These are phyloP conservation scores for Martes martes DNA, from an alignment of 2,113 vertebrate species.

Conservation along the genomic window DNA sequence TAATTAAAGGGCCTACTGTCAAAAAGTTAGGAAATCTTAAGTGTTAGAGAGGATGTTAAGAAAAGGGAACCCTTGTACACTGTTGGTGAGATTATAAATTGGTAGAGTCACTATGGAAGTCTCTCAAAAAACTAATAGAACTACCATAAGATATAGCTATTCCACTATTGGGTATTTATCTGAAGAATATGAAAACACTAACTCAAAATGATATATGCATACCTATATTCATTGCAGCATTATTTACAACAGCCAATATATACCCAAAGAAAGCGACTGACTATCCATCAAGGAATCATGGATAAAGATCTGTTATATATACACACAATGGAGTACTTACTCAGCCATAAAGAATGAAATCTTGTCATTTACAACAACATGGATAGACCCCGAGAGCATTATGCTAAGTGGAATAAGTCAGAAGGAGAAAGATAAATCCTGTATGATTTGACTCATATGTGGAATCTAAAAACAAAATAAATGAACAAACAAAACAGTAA, in stretches of 20 bases:
- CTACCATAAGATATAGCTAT: not conserved
- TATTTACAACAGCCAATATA: not conserved
- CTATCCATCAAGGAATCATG: not conserved
- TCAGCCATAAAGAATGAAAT: not conserved
- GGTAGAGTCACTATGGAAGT: not conserved
- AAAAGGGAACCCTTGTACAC: not conserved
- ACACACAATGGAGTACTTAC: not conserved
- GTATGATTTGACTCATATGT: not conserved
- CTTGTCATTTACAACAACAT: not conserved
- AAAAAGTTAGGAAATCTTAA: not conserved
- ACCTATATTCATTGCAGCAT: not conserved
- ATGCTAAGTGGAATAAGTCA: not conserved
- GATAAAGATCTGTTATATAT: not conserved
- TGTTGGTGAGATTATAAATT: not conserved
- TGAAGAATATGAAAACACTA: not conserved
- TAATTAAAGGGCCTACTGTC: not conserved
- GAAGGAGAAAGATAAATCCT: not conserved
- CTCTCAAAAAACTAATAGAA: not conserved
- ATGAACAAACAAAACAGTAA: not conserved
- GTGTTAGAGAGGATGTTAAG: not conserved
- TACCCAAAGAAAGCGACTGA: accelerated
- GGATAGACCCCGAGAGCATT: not conserved
- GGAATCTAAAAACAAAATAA: not conserved
- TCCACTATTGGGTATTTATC: not conserved
- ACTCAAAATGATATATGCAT: not conserved